These are phyloP conservation scores for Lethenteron reissneri DNA, from an alignment of 2,113 vertebrate species.

Conservation along the genomic window DNA sequence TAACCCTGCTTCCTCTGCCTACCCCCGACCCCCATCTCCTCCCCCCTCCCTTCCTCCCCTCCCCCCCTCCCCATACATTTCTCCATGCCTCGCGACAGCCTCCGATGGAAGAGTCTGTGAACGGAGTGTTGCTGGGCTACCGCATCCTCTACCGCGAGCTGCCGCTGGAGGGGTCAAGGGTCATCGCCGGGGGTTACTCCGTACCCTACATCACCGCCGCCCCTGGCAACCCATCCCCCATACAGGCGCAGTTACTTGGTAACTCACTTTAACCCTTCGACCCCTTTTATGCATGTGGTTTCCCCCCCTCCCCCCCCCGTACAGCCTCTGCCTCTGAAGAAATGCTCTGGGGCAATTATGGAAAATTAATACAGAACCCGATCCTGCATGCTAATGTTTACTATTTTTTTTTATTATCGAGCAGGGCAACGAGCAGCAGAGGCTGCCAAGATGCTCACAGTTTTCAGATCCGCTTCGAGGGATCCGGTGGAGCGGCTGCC, in stretches of 20 bases:
- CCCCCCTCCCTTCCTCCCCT: not conserved
- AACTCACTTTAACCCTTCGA: not conserved
- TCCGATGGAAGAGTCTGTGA: constrained; percentile 66
- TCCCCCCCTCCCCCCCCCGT: too few relatives aligned
- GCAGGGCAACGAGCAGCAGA: too few relatives aligned
- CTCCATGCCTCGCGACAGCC: constrained; percentile 23
- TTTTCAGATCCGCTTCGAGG: too few relatives aligned
- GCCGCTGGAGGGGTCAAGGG: constrained; percentile 14
- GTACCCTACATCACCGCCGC: not conserved
- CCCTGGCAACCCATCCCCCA: not conserved
- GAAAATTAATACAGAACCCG: too few relatives aligned
- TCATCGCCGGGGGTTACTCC: not conserved
- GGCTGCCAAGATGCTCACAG: too few relatives aligned
- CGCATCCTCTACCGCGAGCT: constrained; percentile 70
- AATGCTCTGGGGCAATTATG: too few relatives aligned
- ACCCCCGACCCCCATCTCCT: not conserved
- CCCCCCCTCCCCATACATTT: too few relatives aligned
- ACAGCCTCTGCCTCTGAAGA: too few relatives aligned
- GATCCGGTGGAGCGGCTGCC: too few relatives aligned
- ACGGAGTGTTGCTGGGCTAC: constrained; percentile 74
- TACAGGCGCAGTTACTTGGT: constrained; percentile 3
- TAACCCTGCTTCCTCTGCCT: not conserved
- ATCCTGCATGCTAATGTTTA: too few relatives aligned
- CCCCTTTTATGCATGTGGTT: too few relatives aligned
- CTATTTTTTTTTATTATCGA: too few relatives aligned